Evolutionary conservation across 2,888 invertebrate species (phyloP).

Genomic region (Nephrotoma flavescens): DNA sequence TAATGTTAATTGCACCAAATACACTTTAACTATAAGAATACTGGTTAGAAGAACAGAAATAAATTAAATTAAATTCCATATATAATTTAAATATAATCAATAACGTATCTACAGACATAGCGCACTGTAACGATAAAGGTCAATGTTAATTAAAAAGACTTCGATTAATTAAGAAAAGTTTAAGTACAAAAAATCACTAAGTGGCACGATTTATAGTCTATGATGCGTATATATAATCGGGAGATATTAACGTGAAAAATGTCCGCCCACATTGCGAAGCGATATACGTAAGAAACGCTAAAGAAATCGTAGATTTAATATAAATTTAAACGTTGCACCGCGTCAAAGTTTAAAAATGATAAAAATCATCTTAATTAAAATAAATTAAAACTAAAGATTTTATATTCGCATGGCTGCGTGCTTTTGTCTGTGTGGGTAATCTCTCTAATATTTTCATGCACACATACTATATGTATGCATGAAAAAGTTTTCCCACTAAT

Average conservation of each 20-base stretch:
- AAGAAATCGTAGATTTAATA: neutral
- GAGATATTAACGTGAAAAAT: too few species aligned
- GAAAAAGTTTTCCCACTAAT: neutral
- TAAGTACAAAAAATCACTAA: neutral
- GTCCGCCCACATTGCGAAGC: too few species aligned
- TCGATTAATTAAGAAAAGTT: neutral
- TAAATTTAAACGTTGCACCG: neutral
- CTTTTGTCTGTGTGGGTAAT: neutral
- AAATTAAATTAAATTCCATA: neutral
- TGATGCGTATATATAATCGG: neutral
- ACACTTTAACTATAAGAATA: neutral
- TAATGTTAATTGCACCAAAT: neutral
- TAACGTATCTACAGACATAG: neutral
- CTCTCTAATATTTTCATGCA: neutral
- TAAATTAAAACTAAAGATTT: neutral
- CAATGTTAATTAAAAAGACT: neutral
- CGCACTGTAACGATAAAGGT: neutral
- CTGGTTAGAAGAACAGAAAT: neutral
- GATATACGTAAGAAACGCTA: too few species aligned
- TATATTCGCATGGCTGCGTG: neutral
- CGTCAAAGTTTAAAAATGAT: neutral
- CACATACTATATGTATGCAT: neutral
- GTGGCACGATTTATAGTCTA: neutral
- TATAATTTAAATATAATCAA: neutral
- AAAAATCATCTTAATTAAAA: neutral